A percentile compares a stretch with the other conserved stretches of the same genome.
Conservation (phyloP, 2,113 vertebrate species). For the Trematocara zebra region DNA sequence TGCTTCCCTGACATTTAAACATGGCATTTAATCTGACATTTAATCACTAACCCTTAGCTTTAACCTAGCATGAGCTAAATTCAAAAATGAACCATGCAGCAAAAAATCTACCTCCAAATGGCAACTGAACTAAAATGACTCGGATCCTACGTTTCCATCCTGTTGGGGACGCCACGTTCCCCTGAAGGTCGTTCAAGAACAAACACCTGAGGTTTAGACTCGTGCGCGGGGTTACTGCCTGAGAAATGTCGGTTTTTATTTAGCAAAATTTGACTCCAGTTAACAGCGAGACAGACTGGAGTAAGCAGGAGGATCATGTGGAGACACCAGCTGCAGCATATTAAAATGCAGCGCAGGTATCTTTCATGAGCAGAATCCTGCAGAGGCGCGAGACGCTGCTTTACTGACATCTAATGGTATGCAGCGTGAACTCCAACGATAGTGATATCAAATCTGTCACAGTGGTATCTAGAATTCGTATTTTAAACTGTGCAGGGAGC, state of each 20-base stretch:
- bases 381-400: neutral
- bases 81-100: neutral
- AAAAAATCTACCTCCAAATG: neutral
- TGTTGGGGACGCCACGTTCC: neutral
- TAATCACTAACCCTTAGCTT: conserved; percentile 40
- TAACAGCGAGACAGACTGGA: neutral
- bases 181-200: neutral
- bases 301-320: neutral
- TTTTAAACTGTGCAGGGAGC: neutral
- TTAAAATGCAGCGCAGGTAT: neutral
- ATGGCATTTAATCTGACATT: conserved; percentile 55
- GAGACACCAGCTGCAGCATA: neutral
- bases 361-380: neutral
- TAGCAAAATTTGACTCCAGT: neutral
- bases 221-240: neutral
- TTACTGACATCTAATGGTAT: conserved; percentile 20
- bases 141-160: neutral
- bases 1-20: conserved; percentile 30
- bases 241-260: neutral
- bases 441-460: neutral
- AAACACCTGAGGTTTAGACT: neutral
- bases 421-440: neutral
- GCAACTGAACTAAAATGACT: neutral
- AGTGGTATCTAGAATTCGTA: accelerated
- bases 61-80: conserved; percentile 12